Evolutionary conservation across 2,888 invertebrate species (phyloP), one percentile per base, ranked within the genome.

Genomic region (Boloria euphrosyne): DNA sequence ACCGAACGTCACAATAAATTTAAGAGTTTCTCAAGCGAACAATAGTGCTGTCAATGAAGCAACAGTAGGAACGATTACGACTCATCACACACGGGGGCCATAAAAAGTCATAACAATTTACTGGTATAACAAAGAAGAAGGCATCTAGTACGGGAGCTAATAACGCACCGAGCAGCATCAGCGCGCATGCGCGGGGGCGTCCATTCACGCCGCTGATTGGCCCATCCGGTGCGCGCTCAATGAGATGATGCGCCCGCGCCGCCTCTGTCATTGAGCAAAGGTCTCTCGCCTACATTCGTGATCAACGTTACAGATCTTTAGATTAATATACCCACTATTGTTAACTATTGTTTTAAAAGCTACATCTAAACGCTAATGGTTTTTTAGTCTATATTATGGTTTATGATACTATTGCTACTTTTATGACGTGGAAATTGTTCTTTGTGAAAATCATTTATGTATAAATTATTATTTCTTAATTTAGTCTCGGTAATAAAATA

Each of bases 201-300:
- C 89, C 91, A 91, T 92, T 91, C 91, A 91, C 89, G 89, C 80
- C 81, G 90, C 89, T 91, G 92, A 92, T 92, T 92, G 91, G 92
- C 81, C 85, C 91, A 91, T 92, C 92, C 91, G 92, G 92, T 91
- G 88, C 85, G 84, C 86, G 81, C 86, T 91, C 90, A 92, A 91
- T 91, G 91, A 91, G 90, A 89, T 89, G 91, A 90, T 90, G 90
- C 90, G 88, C 81, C 80, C 81, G 86, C 84, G 87, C 82, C 80
- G 80, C 78, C 87, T 88, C 83, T 87, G 85, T 88, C 90, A 90
- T 90, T 90, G 90, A 90, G 89, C 87, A 86, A 84, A 90, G 90
- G 85, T 86, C 88, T 85, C 82, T 90, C 89, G 91, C 90, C 90
- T 91, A 91, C 90, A 84, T 86, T 85, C 83, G 82, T 85, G 84